A percentile compares a stretch with the other conserved stretches of the same genome.
Evolutionary conservation across 2,888 invertebrate genomes (phyloP).

Genomic region (Biston stratarius): DNA sequence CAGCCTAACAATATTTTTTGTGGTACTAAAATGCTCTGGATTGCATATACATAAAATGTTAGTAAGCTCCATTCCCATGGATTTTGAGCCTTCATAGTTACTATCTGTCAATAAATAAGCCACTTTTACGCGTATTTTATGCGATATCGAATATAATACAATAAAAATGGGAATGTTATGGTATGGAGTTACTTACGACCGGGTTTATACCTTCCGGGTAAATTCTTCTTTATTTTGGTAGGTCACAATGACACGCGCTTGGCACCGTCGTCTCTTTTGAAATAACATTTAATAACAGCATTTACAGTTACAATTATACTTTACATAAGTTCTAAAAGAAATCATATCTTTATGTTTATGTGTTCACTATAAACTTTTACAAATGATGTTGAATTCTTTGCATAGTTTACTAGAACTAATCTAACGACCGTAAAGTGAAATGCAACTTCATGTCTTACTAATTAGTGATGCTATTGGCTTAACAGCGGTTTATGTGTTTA

Average conservation of each 20-base stretch:
- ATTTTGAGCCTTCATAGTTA: slow-evolving; percentile 16
- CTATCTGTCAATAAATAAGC: slow-evolving; percentile 31
- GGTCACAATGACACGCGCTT: slow-evolving; percentile 15
- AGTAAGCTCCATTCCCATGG: slow-evolving; percentile 6
- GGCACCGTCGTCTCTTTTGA: not conserved
- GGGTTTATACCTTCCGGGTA: slow-evolving; percentile 32
- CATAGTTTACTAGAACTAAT: too few species aligned
- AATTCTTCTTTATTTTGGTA: slow-evolving; percentile 14
- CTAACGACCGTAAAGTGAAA: too few species aligned
- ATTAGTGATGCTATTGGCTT: too few species aligned
- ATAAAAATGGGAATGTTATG: slow-evolving; percentile 32
- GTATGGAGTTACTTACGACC: slow-evolving; percentile 23
- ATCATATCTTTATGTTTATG: too few species aligned
- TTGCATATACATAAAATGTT: not conserved
- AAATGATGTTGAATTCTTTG: too few species aligned
- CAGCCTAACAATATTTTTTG: not conserved
- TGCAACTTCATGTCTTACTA: too few species aligned
- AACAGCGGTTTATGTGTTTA: too few species aligned
- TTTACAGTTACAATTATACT: too few species aligned
- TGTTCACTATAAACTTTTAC: too few species aligned
- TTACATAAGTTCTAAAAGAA: too few species aligned
- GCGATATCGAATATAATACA: slow-evolving; percentile 34
- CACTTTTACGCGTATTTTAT: slow-evolving; percentile 31
- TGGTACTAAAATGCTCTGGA: not conserved
- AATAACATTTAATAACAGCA: too few species aligned